Conservation (phyloP, 1,140 invertebrate species). For the Drosophila kikkawai region DNA sequence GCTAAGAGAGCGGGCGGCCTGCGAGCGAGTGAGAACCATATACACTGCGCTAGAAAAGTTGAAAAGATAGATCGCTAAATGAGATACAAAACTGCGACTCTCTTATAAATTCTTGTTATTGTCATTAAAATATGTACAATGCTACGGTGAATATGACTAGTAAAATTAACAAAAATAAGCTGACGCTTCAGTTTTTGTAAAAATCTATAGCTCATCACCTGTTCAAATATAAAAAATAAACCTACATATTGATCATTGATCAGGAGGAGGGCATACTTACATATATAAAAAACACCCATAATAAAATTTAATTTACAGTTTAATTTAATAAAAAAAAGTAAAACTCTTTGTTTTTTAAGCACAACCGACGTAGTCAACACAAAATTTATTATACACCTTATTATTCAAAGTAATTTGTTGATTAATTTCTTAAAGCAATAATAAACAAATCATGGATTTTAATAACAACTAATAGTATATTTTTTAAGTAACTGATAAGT, state of each 20-base stretch:
- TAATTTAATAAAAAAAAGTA: background rate
- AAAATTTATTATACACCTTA: background rate
- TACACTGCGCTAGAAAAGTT: conserved; percentile 29
- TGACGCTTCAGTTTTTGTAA: conserved; percentile 2
- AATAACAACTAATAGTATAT: background rate
- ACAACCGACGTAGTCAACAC: background rate
- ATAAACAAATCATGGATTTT: background rate
- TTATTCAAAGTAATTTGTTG: too few relatives aligned
- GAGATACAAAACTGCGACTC: background rate
- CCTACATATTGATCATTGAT: background rate
- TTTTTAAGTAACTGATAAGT: background rate
- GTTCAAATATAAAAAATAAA: conserved; percentile 14
- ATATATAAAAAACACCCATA: background rate
- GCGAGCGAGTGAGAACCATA: conserved; percentile 16
- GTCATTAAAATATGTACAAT: conserved; percentile 15
- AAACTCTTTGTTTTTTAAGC: background rate
- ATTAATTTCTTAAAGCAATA: background rate
- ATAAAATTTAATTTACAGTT: background rate
- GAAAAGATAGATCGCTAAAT: background rate
- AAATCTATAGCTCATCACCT: conserved; percentile 11
- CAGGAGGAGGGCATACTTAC: background rate
- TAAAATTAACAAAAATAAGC: conserved; percentile 4
- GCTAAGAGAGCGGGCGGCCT: conserved; percentile 24
- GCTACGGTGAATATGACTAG: background rate
- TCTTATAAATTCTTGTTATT: background rate